Conservation (phyloP, 2,797 vertebrate genomes). For the Sebastiscus albofasciatus region DNA sequence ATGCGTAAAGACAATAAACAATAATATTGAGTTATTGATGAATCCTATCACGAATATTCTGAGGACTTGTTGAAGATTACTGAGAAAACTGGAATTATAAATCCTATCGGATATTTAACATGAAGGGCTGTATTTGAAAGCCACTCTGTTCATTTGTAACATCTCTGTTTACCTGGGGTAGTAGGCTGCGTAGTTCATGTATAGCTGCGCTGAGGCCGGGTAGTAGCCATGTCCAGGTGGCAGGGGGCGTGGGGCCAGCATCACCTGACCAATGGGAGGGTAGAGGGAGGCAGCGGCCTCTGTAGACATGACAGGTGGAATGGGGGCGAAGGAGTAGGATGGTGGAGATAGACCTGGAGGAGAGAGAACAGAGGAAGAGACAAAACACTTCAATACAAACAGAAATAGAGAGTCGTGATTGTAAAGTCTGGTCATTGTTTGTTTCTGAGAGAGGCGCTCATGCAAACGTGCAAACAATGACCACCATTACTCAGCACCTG, state of each 20-base stretch:
- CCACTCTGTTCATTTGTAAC: background rate
- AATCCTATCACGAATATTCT: background rate
- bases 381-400: conserved; percentile 23
- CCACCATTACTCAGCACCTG: conserved; percentile 18
- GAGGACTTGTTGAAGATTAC: background rate
- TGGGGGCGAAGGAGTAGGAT: conserved; percentile 89
- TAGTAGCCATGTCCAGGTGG: conserved; percentile 88
- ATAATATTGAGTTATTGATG: background rate
- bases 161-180: conserved; percentile 89
- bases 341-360: conserved; percentile 91
- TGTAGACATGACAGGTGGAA: conserved; percentile 86
- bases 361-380: conserved; percentile 22
- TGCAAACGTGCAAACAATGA: conserved; percentile 77
- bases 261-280: conserved; percentile 87
- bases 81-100: background rate
- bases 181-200: conserved; percentile 97
- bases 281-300: conserved; percentile 90
- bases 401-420: background rate
- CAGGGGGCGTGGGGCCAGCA: conserved; percentile 87
- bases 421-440: conserved; percentile 60
- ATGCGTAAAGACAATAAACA: background rate
- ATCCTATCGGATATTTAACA: background rate
- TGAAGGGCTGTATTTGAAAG: background rate
- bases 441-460: conserved; percentile 59
- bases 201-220: conserved; percentile 90